A percentile compares a stretch with the other conserved stretches of the same genome.
Evolutionary conservation across 1,140 invertebrate species (phyloP).

Genomic region (Ips nitidus): DNA sequence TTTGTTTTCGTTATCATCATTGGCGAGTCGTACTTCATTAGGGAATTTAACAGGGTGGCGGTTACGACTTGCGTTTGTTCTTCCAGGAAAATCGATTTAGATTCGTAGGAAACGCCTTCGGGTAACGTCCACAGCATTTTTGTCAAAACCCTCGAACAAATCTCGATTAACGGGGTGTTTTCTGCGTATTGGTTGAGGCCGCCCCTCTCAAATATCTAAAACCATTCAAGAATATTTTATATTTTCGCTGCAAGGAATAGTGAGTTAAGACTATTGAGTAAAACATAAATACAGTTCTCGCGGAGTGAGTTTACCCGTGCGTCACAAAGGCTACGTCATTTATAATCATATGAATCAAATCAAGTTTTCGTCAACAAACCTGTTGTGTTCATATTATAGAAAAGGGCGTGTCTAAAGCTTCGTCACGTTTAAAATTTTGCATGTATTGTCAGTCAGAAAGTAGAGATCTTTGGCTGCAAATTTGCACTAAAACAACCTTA

Average conservation of each 20-base stretch:
- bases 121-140: constrained; percentile 45
- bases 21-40: constrained; percentile 37
- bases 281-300: no score
- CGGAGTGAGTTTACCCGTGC: no score
- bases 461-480: no score
- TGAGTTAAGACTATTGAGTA: no score
- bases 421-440: no score
- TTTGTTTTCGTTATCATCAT: constrained; percentile 41
- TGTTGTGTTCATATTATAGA: no score
- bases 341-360: no score
- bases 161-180: constrained; percentile 40
- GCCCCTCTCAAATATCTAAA: constrained; percentile 43
- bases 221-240: constrained; percentile 11
- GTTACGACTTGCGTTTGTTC: constrained; percentile 45
- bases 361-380: no score
- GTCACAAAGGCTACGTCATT: no score
- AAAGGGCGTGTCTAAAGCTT: no score
- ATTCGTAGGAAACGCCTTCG: constrained; percentile 43
- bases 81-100: constrained; percentile 46
- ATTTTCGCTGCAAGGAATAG: not conserved
- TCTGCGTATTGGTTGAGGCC: constrained; percentile 43
- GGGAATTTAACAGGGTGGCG: constrained; percentile 39
- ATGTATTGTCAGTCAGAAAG: no score
- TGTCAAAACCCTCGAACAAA: constrained; percentile 35
- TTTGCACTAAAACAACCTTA: no score